These are phyloP conservation scores for Tapirus terrestris DNA, from an alignment of 2,113 vertebrate genomes.

Conservation along the genomic window DNA sequence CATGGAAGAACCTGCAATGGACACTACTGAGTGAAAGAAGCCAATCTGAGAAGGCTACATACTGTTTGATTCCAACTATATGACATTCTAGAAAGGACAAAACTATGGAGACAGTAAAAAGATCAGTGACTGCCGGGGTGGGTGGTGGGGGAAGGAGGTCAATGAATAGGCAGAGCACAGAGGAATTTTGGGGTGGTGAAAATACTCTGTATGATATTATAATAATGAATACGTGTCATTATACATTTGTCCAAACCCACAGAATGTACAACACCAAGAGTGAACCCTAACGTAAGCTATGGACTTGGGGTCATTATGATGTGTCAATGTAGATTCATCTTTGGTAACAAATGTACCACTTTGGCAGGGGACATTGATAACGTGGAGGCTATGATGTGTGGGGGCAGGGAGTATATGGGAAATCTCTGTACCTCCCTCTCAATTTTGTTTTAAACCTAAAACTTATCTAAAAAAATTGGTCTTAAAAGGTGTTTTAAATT, in stretches of 20 bases:
- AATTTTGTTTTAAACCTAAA: background rate
- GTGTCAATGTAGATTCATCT: background rate
- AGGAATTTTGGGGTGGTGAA: background rate
- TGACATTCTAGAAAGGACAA: background rate
- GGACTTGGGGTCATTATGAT: background rate
- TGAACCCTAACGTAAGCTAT: background rate
- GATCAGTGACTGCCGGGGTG: background rate
- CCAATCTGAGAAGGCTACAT: background rate
- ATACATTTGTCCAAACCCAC: background rate
- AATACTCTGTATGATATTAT: background rate
- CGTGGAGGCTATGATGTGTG: background rate
- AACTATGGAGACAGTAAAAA: background rate
- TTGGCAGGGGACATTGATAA: background rate
- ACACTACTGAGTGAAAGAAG: background rate
- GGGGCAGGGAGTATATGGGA: background rate
- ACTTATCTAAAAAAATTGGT: background rate
- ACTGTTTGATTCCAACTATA: background rate
- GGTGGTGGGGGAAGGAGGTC: no score
- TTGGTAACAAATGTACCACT: background rate
- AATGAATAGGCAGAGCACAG: background rate
- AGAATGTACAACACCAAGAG: background rate
- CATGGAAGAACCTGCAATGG: background rate
- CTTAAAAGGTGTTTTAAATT: background rate
- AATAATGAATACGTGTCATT: background rate
- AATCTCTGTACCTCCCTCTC: background rate